Evolutionary conservation across 2,888 invertebrate species (phyloP), one percentile per base, ranked within the genome.

Genomic region (Hyles lineata): DNA sequence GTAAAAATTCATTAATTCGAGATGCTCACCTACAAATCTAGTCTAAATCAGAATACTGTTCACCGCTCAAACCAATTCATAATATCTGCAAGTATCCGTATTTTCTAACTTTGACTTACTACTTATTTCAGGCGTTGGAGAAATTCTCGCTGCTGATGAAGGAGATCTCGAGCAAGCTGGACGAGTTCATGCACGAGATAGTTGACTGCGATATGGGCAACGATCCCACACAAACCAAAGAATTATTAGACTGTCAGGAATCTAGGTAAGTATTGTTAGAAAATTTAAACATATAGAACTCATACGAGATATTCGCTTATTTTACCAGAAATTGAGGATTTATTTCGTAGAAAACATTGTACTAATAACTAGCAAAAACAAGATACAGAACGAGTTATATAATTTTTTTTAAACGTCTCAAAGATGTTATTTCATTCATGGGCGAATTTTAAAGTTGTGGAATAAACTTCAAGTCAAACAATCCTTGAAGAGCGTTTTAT

Each of bases 171-270:
- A 95, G 96, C 77, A 97, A 97, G 80, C 93, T 99, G 84, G 98
- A 98, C 86, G 96, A 96, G 77, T 98, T 99, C 87, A 98, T 98
- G 83, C 97, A 97, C 86, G 96, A 97, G 80, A 97, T 99, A 81
- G 97, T 98, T 80, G 98, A 98, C 93, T 97, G 97, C 81, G 98
- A 98, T 92, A 97, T 99, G 94, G 99, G 99, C 21, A 99, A 99
- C 90, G 98, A 98, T 87, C 98, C 98, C 50, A 96, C 97, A 85
- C 97, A 98, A 81, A 99, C 99, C 77, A 97, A 98, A 91, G 96
- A 97, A 84, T 95, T 99, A 82, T 95, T 99, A 82, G 96, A 97
- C 89, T 96, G 97, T 86, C 99, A 98, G 93, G 97, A 97, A 88
- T 89, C 94, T 80, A 96, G 97, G 90, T 97, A 85, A 94, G 69